Evolutionary conservation across 2,888 invertebrate genomes (phyloP), one percentile per base, ranked within the genome.

Genomic region (Sipha maydis): DNA sequence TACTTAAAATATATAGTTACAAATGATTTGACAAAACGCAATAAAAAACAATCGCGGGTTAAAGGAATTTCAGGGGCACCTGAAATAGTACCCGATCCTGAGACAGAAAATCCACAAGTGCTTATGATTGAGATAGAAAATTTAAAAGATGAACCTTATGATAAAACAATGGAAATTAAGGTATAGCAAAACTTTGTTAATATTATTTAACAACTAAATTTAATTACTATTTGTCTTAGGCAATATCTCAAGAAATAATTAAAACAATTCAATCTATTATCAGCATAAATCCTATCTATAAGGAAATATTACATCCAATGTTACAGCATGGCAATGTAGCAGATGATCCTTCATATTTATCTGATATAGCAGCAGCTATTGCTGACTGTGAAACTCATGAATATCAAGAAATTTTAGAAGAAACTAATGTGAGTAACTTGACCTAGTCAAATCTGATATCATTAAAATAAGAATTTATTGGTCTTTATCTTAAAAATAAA

Each of bases 211-310:
- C 31, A n/a, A 38, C 17, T 25, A 17, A 61, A 31, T 83, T 9
- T 25, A 34, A 79, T 54, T 61, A 8, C 76, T 34, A 25, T 34
- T 71, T 25, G 38, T 89, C n/a, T 7, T 90, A 95, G 94, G 99
- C 99, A 0, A 92, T 98, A 89, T 98, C 98, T 0, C 98, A 98
- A 92, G 99, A 99, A 93, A 95, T 99, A 89, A 98, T 99, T 78
- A 98, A 99, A 93, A 99, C 99, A 0, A 98, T 99, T 90, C 93
- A 98, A 86, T 99, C 99, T 92, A 98, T 99, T 89, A 98, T 99
- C 90, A 97, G 97, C 90, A 94, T 99, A 93, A 99, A 99, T 94
- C 98, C 99, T 0, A 93, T 99, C 89, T 99, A 99, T 92, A 95
- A 98, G 90, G 99, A 99, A 92, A 98, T 98, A 83, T 94, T 99